Evolutionary conservation across 2,888 invertebrate genomes (phyloP), one percentile per base, ranked within the genome.

Genomic region (Allolobophora icterica): DNA sequence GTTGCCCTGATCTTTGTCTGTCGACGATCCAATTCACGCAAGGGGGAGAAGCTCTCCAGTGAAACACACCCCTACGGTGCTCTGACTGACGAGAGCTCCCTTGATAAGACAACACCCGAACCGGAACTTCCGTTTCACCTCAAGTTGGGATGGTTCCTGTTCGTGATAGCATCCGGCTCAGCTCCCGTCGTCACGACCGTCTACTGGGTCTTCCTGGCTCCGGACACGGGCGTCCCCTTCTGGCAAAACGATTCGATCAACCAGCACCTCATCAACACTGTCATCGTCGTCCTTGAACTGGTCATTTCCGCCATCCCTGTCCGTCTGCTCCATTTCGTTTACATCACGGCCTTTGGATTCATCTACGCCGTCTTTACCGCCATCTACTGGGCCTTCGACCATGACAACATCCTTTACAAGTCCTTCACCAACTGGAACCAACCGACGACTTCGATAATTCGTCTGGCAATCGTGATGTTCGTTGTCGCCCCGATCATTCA

Each of bases 391-490:
- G 93, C 93, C 6, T 92, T 92, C 17, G 94, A 94, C 89, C 94
- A 94, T 89, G 92, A 71, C n/a, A 91, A 93, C 89, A 94, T 94
- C 3, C 93, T 95, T 87, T 95, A 95, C 92, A 94, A 94, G 11
- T 91, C 92, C 24, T 93, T 95, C 15, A 89, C 95, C 83, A 94
- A 95, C 92, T 95, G 94, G 94, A 93, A 93, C 89, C 89, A 93
- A 17, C 94, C 94, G 19, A 94, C 93, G 0, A 89, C 38, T 15
- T 94, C 94, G 5, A 89, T 93, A 0, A 45, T 93, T 34, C 42
- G 94, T 34, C 58, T 93, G 15, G 93, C 93, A 0, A 91, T 94
- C 87, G 92, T 94, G 33, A 90, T 93, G 33, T 35, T 91, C 30
- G n/a, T 91, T n/a, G 89, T 19, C 35, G 84, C 93, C 15, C 94